These are phyloP conservation scores for Galleria mellonella DNA, from an alignment of 1,140 invertebrate genomes.

Conservation along the genomic window DNA sequence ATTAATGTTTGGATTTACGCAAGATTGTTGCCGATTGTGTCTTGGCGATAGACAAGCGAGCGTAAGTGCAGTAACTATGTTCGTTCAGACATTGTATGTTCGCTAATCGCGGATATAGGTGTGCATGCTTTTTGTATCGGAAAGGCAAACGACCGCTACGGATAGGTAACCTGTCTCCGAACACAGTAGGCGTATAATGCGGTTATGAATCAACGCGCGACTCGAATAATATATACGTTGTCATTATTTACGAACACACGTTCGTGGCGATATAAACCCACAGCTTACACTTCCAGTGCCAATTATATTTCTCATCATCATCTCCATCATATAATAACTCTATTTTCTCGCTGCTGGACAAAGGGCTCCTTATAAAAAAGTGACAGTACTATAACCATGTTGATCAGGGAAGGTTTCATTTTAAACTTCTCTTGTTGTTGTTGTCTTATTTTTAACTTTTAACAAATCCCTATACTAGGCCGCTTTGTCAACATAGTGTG, in stretches of 20 bases:
- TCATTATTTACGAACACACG: slow-evolving; percentile 24
- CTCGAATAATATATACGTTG: slow-evolving; percentile 32
- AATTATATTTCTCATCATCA: slow-evolving; percentile 29
- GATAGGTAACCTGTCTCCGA: slow-evolving; percentile 59
- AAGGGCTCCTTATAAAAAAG: too few relatives aligned
- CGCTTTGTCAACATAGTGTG: too few relatives aligned
- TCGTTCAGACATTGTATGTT: background rate
- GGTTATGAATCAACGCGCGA: slow-evolving; percentile 50
- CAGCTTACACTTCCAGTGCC: slow-evolving; percentile 12
- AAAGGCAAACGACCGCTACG: slow-evolving; percentile 49
- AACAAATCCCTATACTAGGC: too few relatives aligned
- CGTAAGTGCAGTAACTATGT: too few relatives aligned
- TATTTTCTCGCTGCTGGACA: slow-evolving; percentile 24
- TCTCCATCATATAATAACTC: slow-evolving; percentile 33
- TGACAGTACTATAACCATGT: too few relatives aligned
- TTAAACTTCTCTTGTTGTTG: too few relatives aligned
- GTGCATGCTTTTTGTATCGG: slow-evolving; percentile 48
- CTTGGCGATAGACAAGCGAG: too few relatives aligned
- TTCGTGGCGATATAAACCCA: slow-evolving; percentile 20
- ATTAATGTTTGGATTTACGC: too few relatives aligned
- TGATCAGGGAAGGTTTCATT: too few relatives aligned
- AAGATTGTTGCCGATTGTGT: too few relatives aligned
- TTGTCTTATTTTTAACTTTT: too few relatives aligned
- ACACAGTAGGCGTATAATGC: slow-evolving; percentile 56
- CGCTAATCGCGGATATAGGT: slow-evolving; percentile 21